A percentile compares a stretch with the other conserved stretches of the same genome.
Evolutionary conservation across 1,140 invertebrate genomes (phyloP).

Genomic region (Papilio helenus): DNA sequence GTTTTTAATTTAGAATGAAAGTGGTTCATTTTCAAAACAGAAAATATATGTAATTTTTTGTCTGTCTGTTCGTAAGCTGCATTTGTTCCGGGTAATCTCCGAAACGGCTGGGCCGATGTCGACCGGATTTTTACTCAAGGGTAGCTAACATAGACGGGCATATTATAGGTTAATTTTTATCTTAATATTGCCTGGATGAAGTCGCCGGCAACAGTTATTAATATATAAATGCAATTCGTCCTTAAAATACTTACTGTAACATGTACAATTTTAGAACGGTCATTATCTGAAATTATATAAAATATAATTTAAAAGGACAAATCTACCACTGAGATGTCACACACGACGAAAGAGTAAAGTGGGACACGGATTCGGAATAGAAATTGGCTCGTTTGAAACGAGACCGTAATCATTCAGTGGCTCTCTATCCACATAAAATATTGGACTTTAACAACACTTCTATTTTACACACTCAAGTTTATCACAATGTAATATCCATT

Average conservation of each 20-base stretch:
- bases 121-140: too few species aligned
- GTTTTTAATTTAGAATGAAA: not conserved
- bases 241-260: too few species aligned
- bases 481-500: not conserved
- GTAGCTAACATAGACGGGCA: too few species aligned
- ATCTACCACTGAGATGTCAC: conserved; percentile 27
- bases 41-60: not conserved
- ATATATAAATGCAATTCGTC: too few species aligned
- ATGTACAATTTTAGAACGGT: too few species aligned
- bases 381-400: conserved; percentile 32
- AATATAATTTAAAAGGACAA: conserved; percentile 8
- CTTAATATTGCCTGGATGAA: too few species aligned
- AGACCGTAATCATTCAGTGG: conserved; percentile 34
- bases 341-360: conserved; percentile 29
- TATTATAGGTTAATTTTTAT: too few species aligned
- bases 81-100: too few species aligned
- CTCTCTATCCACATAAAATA: conserved; percentile 21
- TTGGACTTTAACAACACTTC: conserved; percentile 6
- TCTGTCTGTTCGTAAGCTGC: too few species aligned
- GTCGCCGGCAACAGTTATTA: too few species aligned
- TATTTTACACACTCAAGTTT: conserved; percentile 9
- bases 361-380: conserved; percentile 30
- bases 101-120: too few species aligned
- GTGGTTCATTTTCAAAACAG: not conserved
- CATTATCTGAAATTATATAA: not conserved